Conservation (phyloP, 2,113 vertebrate species). For the Anoplopoma fimbria region DNA sequence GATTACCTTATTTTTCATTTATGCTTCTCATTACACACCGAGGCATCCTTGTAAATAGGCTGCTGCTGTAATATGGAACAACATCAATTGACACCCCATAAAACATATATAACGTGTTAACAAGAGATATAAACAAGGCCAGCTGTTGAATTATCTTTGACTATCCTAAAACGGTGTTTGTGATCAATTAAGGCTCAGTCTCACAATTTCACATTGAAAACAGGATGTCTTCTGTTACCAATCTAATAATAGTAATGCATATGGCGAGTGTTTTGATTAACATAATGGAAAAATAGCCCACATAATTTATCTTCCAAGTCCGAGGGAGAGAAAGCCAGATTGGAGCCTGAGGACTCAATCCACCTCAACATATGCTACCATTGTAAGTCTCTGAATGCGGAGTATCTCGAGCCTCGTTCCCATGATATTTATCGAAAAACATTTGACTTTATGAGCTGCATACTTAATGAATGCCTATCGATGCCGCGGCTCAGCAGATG, state of each 20-base stretch:
- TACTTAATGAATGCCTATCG: slow-evolving; percentile 79
- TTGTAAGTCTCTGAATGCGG: slow-evolving; percentile 74
- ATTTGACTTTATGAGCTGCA: slow-evolving; percentile 84
- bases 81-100: slow-evolving; percentile 76
- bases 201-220: slow-evolving; percentile 76
- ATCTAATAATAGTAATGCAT: slow-evolving; percentile 84
- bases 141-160: slow-evolving; percentile 81
- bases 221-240: slow-evolving; percentile 78
- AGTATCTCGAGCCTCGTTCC: slow-evolving; percentile 79
- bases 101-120: slow-evolving; percentile 82
- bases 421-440: slow-evolving; percentile 85
- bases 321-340: slow-evolving; percentile 82
- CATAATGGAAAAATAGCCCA: slow-evolving; percentile 85
- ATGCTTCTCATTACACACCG: slow-evolving; percentile 59
- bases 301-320: slow-evolving; percentile 85
- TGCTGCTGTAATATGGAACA: slow-evolving; percentile 67
- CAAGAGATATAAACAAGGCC: slow-evolving; percentile 81
- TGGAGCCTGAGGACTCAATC: slow-evolving; percentile 87
- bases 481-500: slow-evolving; percentile 73
- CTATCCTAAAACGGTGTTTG: slow-evolving; percentile 74
- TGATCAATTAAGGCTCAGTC: slow-evolving; percentile 78
- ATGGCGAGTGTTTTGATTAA: slow-evolving; percentile 85
- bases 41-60: slow-evolving; percentile 69
- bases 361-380: slow-evolving; percentile 85
- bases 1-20: slow-evolving; percentile 64